Evolutionary conservation across 2,113 vertebrate genomes (phyloP).

Genomic region (Poeciliopsis turrubarensis): DNA sequence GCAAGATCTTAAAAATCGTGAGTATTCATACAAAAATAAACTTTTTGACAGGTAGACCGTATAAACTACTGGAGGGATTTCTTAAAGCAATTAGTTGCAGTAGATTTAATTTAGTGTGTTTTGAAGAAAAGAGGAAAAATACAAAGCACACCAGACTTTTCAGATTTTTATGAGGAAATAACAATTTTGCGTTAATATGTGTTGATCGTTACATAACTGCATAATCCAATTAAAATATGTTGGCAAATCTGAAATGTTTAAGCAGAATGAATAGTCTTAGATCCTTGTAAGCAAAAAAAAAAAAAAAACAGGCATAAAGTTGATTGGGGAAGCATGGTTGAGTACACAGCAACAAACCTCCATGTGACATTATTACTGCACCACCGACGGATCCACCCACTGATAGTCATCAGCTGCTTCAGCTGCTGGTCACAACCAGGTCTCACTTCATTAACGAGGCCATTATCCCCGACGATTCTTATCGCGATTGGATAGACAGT

Average conservation of each 20-base stretch:
- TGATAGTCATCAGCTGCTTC: slow-evolving; percentile 68
- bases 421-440: slow-evolving; percentile 55
- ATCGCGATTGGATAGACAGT: slow-evolving; percentile 56
- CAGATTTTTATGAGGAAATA: no score
- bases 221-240: no score
- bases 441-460: slow-evolving; percentile 73
- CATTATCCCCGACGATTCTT: slow-evolving; percentile 68
- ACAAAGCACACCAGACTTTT: no score
- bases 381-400: slow-evolving; percentile 60
- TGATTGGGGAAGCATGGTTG: slow-evolving; percentile 13
- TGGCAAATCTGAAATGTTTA: neutral
- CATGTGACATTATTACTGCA: slow-evolving; percentile 70
- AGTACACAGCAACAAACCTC: slow-evolving; percentile 14
- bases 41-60: no score
- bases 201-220: no score
- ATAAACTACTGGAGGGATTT: no score
- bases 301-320: slow-evolving; percentile 10
- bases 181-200: no score
- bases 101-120: no score
- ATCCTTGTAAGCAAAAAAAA: neutral
- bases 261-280: neutral
- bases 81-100: no score
- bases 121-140: no score
- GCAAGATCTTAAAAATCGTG: no score
- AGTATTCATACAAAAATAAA: no score